phyloP scores from a whole-genome alignment of 2,888 invertebrate species.

The Drosophila picticornis region DNA sequence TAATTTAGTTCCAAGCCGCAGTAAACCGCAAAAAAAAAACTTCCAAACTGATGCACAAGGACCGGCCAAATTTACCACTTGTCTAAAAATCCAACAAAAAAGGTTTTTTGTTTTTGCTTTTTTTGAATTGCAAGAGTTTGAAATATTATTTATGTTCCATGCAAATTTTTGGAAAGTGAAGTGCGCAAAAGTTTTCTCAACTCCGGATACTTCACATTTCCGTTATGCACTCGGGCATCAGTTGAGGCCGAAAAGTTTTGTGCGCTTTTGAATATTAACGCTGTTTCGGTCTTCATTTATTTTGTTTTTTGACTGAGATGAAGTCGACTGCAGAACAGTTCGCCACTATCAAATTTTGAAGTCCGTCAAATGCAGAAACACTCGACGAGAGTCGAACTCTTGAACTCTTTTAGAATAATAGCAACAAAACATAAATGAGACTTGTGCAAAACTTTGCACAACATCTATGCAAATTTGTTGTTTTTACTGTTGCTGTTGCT shows the following conservation, averaged over 20 bases:
- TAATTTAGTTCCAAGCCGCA: slow-evolving; percentile 47
- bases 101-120: slow-evolving; percentile 9
- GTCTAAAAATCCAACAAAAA: slow-evolving; percentile 8
- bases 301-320: slow-evolving; percentile 21
- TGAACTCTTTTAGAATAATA: slow-evolving; percentile 14
- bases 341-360: slow-evolving; percentile 54
- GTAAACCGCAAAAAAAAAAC: not conserved
- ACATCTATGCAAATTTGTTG: slow-evolving; percentile 41
- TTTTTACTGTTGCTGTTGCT: not conserved
- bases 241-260: slow-evolving; percentile 48
- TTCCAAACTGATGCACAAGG: slow-evolving; percentile 6
- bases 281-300: slow-evolving; percentile 19
- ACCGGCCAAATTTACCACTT: slow-evolving; percentile 29
- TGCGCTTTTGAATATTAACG: slow-evolving; percentile 57
- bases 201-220: slow-evolving; percentile 61
- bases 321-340: slow-evolving; percentile 35
- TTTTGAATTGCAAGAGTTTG: slow-evolving; percentile 20
- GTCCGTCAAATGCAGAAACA: slow-evolving; percentile 62
- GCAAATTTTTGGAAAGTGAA: slow-evolving; percentile 35
- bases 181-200: slow-evolving; percentile 49
- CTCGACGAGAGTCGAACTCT: slow-evolving; percentile 37
- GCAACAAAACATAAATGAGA: slow-evolving; percentile 32
- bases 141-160: slow-evolving; percentile 55
- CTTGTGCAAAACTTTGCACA: slow-evolving; percentile 44
- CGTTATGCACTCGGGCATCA: slow-evolving; percentile 44